A percentile compares a stretch with the other conserved stretches of the same genome.
These are phyloP conservation scores for Eurois occulta DNA, from an alignment of 2,888 invertebrate genomes.

Conservation along the genomic window DNA sequence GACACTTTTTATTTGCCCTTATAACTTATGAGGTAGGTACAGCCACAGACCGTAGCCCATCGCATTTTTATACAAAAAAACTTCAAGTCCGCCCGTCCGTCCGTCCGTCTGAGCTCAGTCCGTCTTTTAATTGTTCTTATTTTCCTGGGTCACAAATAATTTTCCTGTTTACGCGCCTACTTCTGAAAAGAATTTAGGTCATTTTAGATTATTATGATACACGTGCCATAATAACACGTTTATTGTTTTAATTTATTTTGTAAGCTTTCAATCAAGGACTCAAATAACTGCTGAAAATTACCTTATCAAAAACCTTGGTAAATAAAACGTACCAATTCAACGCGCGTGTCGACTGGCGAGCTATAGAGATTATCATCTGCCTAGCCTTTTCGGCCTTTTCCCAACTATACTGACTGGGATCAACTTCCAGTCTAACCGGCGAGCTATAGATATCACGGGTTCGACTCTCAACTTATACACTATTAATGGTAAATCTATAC, in stretches of 20 bases:
- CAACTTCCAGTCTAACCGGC: background rate
- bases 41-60: background rate
- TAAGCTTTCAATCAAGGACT: background rate
- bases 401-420: too few species aligned
- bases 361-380: background rate
- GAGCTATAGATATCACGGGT: background rate
- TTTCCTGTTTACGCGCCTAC: background rate
- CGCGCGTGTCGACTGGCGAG: background rate
- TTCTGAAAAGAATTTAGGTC: background rate
- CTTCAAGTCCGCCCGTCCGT: background rate
- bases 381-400: too few species aligned
- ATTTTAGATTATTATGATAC: background rate
- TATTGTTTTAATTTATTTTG: background rate
- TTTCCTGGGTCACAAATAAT: background rate
- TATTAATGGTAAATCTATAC: background rate
- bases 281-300: background rate
- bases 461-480: background rate
- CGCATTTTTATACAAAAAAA: background rate
- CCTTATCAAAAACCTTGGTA: background rate
- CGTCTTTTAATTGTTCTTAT: background rate
- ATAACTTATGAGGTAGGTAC: background rate
- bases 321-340: background rate
- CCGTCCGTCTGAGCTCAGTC: background rate
- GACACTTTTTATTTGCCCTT: background rate
- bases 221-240: conserved; percentile 2